Percentiles rank a stretch among this genome's conserved stretches.
These are phyloP conservation scores for Calypte anna DNA, from an alignment of 2,113 vertebrate species.

Conservation along the genomic window DNA sequence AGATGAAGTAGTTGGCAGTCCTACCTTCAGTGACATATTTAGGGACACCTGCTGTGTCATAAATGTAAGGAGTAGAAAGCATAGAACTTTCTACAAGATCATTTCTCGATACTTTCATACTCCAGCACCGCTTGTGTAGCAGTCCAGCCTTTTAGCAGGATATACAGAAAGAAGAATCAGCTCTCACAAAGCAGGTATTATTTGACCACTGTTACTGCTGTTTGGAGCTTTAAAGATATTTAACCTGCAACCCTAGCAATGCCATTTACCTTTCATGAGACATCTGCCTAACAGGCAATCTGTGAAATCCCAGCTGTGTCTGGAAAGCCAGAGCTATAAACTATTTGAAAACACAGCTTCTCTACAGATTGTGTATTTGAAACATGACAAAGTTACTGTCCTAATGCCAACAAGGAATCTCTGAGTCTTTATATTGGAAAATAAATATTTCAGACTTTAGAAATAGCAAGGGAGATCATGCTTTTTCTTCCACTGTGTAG, in stretches of 20 bases:
- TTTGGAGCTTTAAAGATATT: slow-evolving; percentile 37
- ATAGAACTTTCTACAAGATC: background rate
- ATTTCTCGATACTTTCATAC: background rate
- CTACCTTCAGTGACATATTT: background rate
- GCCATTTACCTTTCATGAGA: slow-evolving; percentile 13
- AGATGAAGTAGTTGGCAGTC: background rate
- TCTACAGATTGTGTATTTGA: slow-evolving; percentile 2
- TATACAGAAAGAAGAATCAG: background rate
- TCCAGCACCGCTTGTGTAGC: background rate
- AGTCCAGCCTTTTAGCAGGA: background rate
- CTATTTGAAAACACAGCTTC: background rate
- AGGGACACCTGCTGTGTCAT: background rate
- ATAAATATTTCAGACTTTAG: slow-evolving; percentile 25
- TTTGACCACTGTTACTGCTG: background rate
- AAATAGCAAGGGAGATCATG: background rate
- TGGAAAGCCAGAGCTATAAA: slow-evolving; percentile 8
- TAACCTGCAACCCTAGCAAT: slow-evolving; percentile 23
- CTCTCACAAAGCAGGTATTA: background rate
- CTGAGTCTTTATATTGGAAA: background rate
- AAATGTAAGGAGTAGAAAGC: background rate
- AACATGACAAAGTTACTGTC: background rate
- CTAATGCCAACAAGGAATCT: slow-evolving; percentile 12
- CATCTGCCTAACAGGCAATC: background rate
- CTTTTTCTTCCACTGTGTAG: background rate
- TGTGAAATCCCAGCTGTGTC: slow-evolving; percentile 41